phyloP scores from a whole-genome alignment of 2,797 vertebrate species.

The Bovichtus diacanthus region DNA sequence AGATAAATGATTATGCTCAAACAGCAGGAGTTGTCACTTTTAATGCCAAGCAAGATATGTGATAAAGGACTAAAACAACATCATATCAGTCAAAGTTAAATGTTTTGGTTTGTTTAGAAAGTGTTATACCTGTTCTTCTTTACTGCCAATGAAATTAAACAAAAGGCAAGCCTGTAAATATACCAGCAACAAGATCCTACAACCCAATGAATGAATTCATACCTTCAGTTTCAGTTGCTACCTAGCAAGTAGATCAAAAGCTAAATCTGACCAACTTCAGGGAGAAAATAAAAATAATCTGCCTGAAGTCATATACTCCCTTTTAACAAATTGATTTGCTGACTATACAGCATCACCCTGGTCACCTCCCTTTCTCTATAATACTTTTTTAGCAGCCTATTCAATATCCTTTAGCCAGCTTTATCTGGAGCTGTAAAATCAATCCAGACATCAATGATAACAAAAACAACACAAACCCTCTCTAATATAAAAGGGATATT shows the following conservation, averaged over 20 bases:
- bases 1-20: neutral
- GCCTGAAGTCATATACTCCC: neutral
- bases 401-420: conserved; percentile 1
- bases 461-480: conserved; percentile 8
- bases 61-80: neutral
- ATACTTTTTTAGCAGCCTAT: conserved; percentile 15
- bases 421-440: conserved; percentile 24
- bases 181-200: neutral
- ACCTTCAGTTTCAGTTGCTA: neutral
- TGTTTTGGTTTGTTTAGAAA: neutral
- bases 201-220: neutral
- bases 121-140: neutral
- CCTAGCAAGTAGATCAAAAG: neutral
- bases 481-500: conserved; percentile 2
- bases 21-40: conserved; percentile 6
- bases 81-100: neutral
- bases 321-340: conserved; percentile 11
- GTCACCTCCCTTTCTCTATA: conserved; percentile 13
- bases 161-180: neutral
- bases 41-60: neutral
- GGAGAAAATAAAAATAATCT: neutral
- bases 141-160: neutral
- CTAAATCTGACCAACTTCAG: conserved; percentile 8
- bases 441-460: conserved; percentile 26
- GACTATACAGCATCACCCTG: neutral